Conservation (phyloP, 2,113 vertebrate genomes). For the Crypturellus undulatus region DNA sequence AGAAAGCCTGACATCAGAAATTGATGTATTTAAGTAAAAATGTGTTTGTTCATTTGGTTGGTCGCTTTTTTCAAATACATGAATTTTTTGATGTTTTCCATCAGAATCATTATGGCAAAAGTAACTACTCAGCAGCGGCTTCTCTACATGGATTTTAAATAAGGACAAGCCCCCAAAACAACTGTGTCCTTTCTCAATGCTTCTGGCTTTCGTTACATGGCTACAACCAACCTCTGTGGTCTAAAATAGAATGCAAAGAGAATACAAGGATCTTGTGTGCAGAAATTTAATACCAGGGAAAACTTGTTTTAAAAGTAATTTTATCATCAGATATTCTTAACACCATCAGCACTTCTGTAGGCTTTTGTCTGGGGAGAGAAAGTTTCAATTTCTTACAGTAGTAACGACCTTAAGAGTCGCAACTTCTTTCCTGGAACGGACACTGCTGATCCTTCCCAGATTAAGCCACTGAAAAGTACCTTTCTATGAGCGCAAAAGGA, state of each 20-base stretch:
- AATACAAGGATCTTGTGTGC: neutral
- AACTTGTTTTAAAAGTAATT: neutral
- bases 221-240: neutral
- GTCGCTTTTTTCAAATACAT: neutral
- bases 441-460: neutral
- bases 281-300: neutral
- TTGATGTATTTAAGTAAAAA: neutral
- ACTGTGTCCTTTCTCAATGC: neutral
- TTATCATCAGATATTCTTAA: neutral
- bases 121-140: neutral
- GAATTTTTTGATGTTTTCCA: neutral
- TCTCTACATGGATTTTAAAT: neutral
- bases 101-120: neutral
- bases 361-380: neutral
- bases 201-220: neutral
- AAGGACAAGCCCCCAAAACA: constrained; percentile 20
- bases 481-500: constrained; percentile 41
- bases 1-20: neutral
- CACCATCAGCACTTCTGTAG: neutral
- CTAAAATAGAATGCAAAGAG: neutral
- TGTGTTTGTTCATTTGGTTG: neutral
- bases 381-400: neutral
- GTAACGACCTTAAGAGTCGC: neutral
- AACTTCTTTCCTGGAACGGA: neutral
- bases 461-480: constrained; percentile 20